A percentile compares a stretch with the other conserved stretches of the same genome.
Conservation (phyloP, 23 tunicate genomes). For the Trididemnum nubilum region DNA sequence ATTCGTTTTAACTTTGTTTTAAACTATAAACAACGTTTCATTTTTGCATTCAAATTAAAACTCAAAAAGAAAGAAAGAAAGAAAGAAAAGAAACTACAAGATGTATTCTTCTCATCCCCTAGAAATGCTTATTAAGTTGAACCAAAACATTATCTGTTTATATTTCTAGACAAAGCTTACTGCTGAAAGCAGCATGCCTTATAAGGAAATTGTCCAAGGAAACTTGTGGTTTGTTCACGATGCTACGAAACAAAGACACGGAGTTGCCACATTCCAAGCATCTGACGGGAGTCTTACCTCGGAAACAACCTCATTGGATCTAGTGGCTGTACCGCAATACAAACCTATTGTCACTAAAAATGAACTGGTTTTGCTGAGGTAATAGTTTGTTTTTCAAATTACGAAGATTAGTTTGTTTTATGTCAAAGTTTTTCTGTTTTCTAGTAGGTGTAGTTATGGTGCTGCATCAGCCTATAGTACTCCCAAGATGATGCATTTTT, state of each 20-base stretch:
- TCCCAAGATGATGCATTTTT: too few species aligned
- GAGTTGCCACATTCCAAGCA: conserved; percentile 52
- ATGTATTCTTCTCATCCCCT: too few species aligned
- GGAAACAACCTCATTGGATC: conserved; percentile 13
- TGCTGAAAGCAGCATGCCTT: conserved; percentile 15
- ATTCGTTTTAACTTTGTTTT: too few species aligned
- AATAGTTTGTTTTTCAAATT: too few species aligned
- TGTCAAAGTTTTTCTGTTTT: not conserved
- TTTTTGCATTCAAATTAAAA: too few species aligned
- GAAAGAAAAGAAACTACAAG: too few species aligned
- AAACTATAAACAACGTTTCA: too few species aligned
- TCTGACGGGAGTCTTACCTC: conserved; percentile 58
- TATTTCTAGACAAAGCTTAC: conserved; percentile 13
- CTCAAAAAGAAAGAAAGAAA: too few species aligned
- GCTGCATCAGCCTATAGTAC: not conserved
- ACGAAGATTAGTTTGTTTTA: too few species aligned
- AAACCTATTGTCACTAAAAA: conserved; percentile 51
- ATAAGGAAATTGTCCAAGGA: conserved; percentile 28
- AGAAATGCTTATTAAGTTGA: too few species aligned
- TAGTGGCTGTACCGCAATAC: conserved; percentile 42
- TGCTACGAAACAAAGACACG: conserved; percentile 41
- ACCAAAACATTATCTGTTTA: too few species aligned
- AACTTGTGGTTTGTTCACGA: conserved; percentile 74
- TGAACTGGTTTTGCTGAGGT: conserved; percentile 63
- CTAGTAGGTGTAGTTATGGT: not conserved